Conservation (phyloP, 2,797 vertebrate species). For the Cossypha dichroa region DNA sequence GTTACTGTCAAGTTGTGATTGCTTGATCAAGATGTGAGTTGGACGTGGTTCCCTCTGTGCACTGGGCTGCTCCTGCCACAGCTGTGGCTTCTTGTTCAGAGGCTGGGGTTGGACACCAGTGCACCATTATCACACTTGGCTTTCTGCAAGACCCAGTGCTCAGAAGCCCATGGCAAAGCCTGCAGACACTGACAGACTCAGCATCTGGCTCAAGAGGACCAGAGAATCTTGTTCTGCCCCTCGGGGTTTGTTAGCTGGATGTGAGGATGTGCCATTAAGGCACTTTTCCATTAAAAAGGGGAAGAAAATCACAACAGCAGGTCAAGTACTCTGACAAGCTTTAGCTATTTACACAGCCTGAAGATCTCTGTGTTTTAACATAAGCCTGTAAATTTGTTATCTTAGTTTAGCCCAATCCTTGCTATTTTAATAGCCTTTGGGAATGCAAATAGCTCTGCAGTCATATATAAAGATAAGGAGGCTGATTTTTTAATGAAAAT, state of each 20-base stretch:
- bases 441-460: not conserved
- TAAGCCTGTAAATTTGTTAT: not conserved
- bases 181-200: not conserved
- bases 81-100: not conserved
- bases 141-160: not conserved
- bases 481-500: not conserved
- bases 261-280: not conserved
- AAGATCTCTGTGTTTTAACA: not conserved
- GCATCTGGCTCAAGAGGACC: not conserved
- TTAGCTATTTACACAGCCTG: not conserved
- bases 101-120: not conserved
- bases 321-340: not conserved
- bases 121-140: not conserved
- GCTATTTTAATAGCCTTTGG: not conserved
- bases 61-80: not conserved
- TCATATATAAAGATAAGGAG: conserved; percentile 4
- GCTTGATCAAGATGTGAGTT: not conserved
- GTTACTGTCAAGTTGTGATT: not conserved
- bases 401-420: not conserved
- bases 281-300: not conserved
- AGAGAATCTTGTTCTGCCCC: not conserved
- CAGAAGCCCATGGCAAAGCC: not conserved
- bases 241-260: not conserved
- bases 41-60: not conserved
- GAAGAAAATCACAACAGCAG: not conserved